Evolutionary conservation across 1,140 invertebrate genomes (phyloP).

Genomic region (Pissodes strobi): DNA sequence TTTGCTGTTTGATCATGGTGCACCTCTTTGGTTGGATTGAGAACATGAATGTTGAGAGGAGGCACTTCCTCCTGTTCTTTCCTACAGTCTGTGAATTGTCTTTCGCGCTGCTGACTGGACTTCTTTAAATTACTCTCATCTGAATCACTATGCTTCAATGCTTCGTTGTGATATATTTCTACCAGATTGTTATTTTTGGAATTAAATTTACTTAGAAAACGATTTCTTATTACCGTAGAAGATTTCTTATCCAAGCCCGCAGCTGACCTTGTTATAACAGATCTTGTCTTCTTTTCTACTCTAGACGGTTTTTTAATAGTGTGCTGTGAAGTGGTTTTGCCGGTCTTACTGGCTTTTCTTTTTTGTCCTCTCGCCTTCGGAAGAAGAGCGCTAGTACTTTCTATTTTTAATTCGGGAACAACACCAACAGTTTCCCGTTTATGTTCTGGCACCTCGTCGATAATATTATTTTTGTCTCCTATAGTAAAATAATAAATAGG

Average conservation of each 20-base stretch:
- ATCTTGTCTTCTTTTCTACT: conserved; percentile 22
- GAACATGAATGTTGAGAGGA: conserved; percentile 8
- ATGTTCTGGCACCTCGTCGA: no score
- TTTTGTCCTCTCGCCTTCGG: conserved; percentile 22
- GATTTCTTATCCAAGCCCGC: conserved; percentile 13
- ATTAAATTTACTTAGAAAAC: conserved; percentile 5
- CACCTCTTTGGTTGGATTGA: not conserved
- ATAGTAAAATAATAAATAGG: not conserved
- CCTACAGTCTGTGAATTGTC: not conserved
- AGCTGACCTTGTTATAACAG: not conserved
- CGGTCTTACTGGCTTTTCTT: conserved; percentile 18
- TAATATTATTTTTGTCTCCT: no score
- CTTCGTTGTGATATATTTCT: conserved; percentile 59
- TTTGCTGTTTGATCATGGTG: not conserved
- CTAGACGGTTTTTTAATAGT: conserved; percentile 13
- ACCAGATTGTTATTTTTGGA: conserved; percentile 49
- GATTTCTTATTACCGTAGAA: conserved; percentile 14
- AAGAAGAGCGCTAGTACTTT: not conserved
- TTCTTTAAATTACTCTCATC: conserved; percentile 41
- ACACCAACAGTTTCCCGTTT: no score
- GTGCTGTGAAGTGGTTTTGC: conserved; percentile 17
- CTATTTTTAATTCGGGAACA: conserved; percentile 17
- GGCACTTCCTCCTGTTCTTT: conserved; percentile 10
- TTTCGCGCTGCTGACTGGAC: conserved; percentile 13
- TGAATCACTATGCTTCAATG: conserved; percentile 51